A percentile compares a stretch with the other conserved stretches of the same genome.
phyloP scores from a whole-genome alignment of 2,797 vertebrate species.

The Anisognathus igniventris region DNA sequence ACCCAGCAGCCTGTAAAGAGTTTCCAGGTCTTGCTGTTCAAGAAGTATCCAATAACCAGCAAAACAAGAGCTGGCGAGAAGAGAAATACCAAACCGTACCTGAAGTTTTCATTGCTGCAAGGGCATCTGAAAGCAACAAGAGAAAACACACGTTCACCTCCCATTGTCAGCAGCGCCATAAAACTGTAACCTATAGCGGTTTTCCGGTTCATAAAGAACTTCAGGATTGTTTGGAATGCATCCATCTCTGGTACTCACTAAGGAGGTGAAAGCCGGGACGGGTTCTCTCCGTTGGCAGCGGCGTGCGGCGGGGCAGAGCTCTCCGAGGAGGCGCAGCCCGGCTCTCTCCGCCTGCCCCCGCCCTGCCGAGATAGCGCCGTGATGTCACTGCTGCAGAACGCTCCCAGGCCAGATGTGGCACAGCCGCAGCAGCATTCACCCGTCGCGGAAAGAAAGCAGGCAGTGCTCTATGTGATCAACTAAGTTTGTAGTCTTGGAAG shows the following conservation, averaged over 20 bases:
- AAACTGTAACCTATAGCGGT: constrained; percentile 89
- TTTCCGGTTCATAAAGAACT: constrained; percentile 84
- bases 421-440: rapidly evolving
- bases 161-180: constrained; percentile 88
- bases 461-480: background rate
- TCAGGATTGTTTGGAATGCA: constrained; percentile 79
- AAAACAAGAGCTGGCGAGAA: constrained; percentile 86
- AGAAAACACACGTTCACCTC: constrained; percentile 87
- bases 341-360: background rate
- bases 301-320: background rate
- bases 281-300: background rate
- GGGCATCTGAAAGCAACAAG: constrained; percentile 92
- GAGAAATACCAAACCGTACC: constrained; percentile 86
- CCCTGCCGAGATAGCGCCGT: background rate
- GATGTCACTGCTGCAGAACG: background rate
- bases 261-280: background rate
- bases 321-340: background rate
- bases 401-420: background rate
- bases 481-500: background rate
- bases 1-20: constrained; percentile 91
- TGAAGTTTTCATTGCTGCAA: constrained; percentile 85
- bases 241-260: constrained; percentile 77
- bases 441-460: rapidly evolving
- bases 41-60: constrained; percentile 82
- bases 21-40: constrained; percentile 83